Conservation (phyloP, 2,888 invertebrate species). For the Ferrisia virgata region DNA sequence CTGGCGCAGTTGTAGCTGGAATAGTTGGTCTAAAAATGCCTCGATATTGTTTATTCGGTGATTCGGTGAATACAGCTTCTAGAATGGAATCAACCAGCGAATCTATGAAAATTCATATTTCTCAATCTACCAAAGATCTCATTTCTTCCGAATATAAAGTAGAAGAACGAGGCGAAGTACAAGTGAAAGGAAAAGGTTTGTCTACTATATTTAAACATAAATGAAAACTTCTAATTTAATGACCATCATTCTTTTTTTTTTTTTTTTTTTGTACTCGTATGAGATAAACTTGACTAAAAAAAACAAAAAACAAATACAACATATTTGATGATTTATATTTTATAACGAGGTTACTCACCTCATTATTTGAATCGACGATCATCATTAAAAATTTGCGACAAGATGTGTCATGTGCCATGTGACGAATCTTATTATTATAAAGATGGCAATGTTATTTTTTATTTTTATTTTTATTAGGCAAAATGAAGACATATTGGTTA, state of each 20-base stretch:
- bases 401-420: not conserved
- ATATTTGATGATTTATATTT: not conserved
- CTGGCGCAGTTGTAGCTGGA: conserved; percentile 88
- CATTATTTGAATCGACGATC: not conserved
- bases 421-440: conserved; percentile 24
- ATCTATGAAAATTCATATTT: conserved; percentile 93
- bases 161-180: conserved; percentile 75
- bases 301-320: not conserved
- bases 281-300: not conserved
- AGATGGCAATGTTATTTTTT: not conserved
- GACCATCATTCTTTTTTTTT: not conserved
- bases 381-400: not conserved
- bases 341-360: not conserved
- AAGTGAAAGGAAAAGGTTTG: conserved; percentile 84
- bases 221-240: not conserved
- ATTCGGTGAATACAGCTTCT: conserved; percentile 86
- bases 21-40: conserved; percentile 95
- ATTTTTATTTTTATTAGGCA: conserved; percentile 56
- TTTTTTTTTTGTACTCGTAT: not conserved
- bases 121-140: conserved; percentile 77
- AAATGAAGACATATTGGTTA: conserved; percentile 88
- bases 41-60: conserved; percentile 78
- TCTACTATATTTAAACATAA: not conserved
- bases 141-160: conserved; percentile 72
- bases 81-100: conserved; percentile 90